Conservation (phyloP, 1,140 invertebrate genomes). For the Drosophila ohnishii region DNA sequence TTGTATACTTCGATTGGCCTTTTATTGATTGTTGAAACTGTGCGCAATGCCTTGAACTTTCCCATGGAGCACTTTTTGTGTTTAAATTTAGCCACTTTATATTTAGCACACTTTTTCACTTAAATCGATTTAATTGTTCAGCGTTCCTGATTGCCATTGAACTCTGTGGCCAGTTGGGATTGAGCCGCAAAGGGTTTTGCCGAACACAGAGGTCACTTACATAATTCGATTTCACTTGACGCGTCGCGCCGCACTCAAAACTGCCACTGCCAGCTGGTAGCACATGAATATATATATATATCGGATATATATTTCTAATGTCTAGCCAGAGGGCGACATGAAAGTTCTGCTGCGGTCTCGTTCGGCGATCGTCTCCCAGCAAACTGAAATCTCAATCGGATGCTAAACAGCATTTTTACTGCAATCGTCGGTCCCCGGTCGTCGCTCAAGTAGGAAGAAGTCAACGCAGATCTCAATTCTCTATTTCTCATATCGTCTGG, state of each 20-base stretch:
- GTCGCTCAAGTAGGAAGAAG: slow-evolving; percentile 60
- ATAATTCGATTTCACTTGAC: slow-evolving; percentile 70
- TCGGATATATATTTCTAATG: slow-evolving; percentile 48
- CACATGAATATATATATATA: slow-evolving; percentile 65
- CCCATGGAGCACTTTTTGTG: slow-evolving; percentile 22
- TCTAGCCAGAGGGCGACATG: slow-evolving; percentile 60
- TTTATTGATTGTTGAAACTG: slow-evolving; percentile 45
- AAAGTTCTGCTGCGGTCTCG: slow-evolving; percentile 73
- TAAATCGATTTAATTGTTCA: slow-evolving; percentile 31
- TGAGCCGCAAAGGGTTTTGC: neutral
- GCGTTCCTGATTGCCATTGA: slow-evolving; percentile 40
- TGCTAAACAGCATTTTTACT: slow-evolving; percentile 72
- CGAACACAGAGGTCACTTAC: slow-evolving; percentile 60
- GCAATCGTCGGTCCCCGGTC: slow-evolving; percentile 44
- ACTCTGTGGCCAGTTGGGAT: slow-evolving; percentile 7
- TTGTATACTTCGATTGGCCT: slow-evolving; percentile 21
- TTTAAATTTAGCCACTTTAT: slow-evolving; percentile 67
- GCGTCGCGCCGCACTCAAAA: slow-evolving; percentile 70
- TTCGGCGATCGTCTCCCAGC: slow-evolving; percentile 80
- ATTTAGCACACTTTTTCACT: slow-evolving; percentile 55
- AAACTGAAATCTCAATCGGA: slow-evolving; percentile 70
- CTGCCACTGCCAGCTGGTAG: slow-evolving; percentile 68
- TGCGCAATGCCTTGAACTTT: slow-evolving; percentile 60
- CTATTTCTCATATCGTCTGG: slow-evolving; percentile 48
- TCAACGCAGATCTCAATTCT: slow-evolving; percentile 58